Percentiles rank a stretch among this genome's conserved stretches.
These are phyloP conservation scores for Bujurquina vittata DNA, from an alignment of 2,113 vertebrate species.

Conservation along the genomic window DNA sequence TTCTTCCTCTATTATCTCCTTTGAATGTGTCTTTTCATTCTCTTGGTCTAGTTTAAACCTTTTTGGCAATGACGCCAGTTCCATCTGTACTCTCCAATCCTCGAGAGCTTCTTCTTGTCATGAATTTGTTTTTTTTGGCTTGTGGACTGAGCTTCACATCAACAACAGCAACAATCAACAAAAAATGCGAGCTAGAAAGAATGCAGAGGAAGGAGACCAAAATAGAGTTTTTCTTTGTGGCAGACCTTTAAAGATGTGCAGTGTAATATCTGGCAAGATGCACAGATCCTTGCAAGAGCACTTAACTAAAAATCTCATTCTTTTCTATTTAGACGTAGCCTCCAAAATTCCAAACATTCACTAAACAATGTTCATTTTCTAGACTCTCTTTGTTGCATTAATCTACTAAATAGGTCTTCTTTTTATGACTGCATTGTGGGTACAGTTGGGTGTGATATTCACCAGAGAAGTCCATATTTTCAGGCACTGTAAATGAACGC, in stretches of 20 bases:
- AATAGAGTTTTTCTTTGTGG: too few relatives aligned
- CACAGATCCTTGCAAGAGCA: not conserved
- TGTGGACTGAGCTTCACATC: not conserved
- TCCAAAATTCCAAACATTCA: not conserved
- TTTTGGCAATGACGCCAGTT: conserved; percentile 1
- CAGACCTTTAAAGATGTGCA: not conserved
- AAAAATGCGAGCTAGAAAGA: not conserved
- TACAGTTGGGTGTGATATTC: not conserved
- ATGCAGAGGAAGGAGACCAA: not conserved
- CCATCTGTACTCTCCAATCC: conserved; percentile 1
- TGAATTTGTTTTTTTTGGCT: not conserved
- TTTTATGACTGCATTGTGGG: not conserved
- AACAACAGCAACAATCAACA: not conserved
- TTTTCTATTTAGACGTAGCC: not conserved
- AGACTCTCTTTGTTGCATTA: not conserved
- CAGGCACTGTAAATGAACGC: conserved; percentile 2
- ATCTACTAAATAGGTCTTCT: not conserved
- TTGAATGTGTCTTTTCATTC: not conserved
- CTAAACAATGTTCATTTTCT: not conserved
- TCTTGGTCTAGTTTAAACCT: conserved; percentile 13
- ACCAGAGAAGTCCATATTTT: not conserved
- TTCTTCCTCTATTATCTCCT: not conserved
- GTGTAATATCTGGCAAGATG: not conserved
- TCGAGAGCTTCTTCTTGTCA: not conserved
- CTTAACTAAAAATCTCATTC: not conserved